Evolutionary conservation across 2,797 vertebrate species (phyloP).

Genomic region (Squalus acanthias): DNA sequence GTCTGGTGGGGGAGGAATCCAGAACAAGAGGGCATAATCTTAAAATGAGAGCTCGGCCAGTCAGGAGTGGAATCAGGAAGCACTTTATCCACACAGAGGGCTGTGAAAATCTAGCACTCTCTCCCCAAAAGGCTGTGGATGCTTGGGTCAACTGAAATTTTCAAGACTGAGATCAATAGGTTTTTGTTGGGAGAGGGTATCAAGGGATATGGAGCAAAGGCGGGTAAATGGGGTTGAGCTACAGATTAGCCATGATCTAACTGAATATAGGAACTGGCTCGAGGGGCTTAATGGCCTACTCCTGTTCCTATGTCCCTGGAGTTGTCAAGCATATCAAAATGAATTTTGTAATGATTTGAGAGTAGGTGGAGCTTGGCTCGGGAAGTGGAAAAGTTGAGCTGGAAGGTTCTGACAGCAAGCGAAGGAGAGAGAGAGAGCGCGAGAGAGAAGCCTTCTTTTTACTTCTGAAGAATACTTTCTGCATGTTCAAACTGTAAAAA

Average conservation of each 20-base stretch:
- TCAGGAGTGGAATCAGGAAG: not conserved
- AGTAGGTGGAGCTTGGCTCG: not conserved
- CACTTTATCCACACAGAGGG: not conserved
- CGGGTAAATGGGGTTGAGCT: not conserved
- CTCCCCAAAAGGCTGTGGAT: not conserved
- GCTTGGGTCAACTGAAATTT: not conserved
- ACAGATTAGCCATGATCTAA: not conserved
- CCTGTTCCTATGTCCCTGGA: not conserved
- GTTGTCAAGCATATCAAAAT: not conserved
- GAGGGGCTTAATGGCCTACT: not conserved
- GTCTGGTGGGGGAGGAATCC: not conserved
- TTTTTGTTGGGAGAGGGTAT: not conserved
- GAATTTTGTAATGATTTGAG: not conserved
- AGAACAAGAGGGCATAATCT: not conserved
- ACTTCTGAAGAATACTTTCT: not conserved
- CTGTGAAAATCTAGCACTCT: not conserved
- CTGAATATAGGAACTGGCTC: not conserved
- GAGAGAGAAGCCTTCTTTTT: not conserved
- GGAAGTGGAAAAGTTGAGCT: not conserved
- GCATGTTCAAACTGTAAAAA: not conserved
- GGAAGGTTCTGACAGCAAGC: not conserved
- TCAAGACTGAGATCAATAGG: not conserved
- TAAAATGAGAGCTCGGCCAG: not conserved
- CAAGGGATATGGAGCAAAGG: not conserved
- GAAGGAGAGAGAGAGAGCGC: not conserved